Evolutionary conservation across 2,888 invertebrate genomes (phyloP), one percentile per base, ranked within the genome.

Genomic region (Hirtodrosophila cameraria): DNA sequence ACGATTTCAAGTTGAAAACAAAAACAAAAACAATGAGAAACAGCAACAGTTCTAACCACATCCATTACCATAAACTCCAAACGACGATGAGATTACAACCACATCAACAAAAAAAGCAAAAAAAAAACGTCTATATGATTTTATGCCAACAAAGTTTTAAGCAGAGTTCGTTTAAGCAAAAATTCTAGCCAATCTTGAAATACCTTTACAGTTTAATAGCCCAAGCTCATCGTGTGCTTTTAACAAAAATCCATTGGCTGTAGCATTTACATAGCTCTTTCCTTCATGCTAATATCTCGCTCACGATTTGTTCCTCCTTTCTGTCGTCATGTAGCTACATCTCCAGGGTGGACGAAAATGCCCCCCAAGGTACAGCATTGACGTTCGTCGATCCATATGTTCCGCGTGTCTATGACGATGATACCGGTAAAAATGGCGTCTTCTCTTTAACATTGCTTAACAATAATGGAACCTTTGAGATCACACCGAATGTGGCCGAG

Each of bases 401-500:
- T 53, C 93, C 95, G 1, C 93, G 93, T 90, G 94, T 95, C 5
- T 94, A 93, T 67, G 96, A 96, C 87, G 95, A 95, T 83, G 95
- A 95, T 81, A 93, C 94, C 63, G 96, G 96, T n/a, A 95, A 95
- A 88, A 95, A 95, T 79, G 96, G 96, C 4, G 95, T 96, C 5
- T 96, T 97, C 88, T 94, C 96, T 0, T 91, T 97, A 23, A 93
- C 94, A 28, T 90, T 97, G 69, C 92, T 94, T 9, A 95, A 95
- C 59, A 96, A 96, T 89, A 96, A 96, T 89, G 96, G 95, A 27
- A 96, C 96, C 2, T 98, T 98, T 88, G 97, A 97, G 89, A 94
- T 98, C 54, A 93, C 94, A 4, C 98, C 98, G 0, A 94, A 94
- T 25, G 95, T 96, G 1, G 95, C 95, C 0, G 96, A 96, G 88